These are phyloP conservation scores for Champsocephalus esox DNA, from an alignment of 2,797 vertebrate species.

Conservation along the genomic window DNA sequence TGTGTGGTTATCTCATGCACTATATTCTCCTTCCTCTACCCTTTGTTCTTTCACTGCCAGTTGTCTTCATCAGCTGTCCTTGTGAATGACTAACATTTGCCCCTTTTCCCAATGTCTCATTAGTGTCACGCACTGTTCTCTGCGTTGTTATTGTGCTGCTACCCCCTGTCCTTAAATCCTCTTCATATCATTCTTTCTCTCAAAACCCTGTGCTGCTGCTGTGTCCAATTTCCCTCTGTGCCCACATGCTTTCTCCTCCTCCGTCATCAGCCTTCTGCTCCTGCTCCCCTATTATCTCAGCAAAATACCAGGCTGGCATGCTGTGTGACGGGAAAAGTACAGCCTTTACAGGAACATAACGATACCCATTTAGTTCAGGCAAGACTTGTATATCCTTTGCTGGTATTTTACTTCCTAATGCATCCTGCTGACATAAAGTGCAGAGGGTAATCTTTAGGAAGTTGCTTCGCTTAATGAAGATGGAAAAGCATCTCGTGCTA, in stretches of 20 bases:
- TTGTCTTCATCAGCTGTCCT: conserved; percentile 38
- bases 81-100: conserved; percentile 46
- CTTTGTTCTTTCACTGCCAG: conserved; percentile 20
- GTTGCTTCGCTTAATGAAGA: conserved; percentile 49
- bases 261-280: conserved; percentile 40
- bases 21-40: conserved; percentile 31
- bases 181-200: conserved; percentile 62
- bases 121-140: conserved; percentile 56
- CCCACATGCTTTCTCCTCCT: conserved; percentile 55
- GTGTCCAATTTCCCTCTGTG: conserved; percentile 61
- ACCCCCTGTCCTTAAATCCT: conserved; percentile 53
- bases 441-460: conserved; percentile 44
- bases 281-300: conserved; percentile 62
- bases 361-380: conserved; percentile 38
- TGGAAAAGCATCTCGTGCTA: conserved; percentile 44
- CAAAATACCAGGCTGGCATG: conserved; percentile 71
- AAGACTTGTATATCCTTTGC: conserved; percentile 39
- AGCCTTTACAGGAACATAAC: conserved; percentile 42
- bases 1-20: conserved; percentile 36
- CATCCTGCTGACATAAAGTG: conserved; percentile 17
- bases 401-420: conserved; percentile 30
- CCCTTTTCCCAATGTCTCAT: conserved; percentile 57
- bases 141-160: conserved; percentile 62
- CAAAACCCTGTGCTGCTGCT: conserved; percentile 30
- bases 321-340: conserved; percentile 65